These are phyloP conservation scores for Tachina fera DNA, from an alignment of 2,888 invertebrate species.

Conservation along the genomic window DNA sequence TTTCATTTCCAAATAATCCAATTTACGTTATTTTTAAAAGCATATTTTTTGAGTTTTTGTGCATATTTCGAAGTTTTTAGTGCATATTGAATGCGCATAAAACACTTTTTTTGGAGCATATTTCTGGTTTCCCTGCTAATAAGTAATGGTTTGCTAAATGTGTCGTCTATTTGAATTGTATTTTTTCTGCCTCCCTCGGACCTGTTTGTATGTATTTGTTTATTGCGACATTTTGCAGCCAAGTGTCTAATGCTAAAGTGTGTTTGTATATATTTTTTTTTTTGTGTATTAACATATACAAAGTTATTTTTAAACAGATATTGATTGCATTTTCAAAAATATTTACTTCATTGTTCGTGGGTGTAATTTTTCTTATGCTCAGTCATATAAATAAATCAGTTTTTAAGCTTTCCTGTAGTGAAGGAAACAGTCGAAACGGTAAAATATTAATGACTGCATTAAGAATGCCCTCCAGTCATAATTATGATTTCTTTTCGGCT, in stretches of 20 bases:
- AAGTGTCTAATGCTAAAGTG: constrained; percentile 10
- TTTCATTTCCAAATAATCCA: too few relatives aligned
- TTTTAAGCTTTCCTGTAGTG: constrained; percentile 12
- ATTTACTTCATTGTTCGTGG: constrained; percentile 14
- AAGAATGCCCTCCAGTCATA: constrained; percentile 10
- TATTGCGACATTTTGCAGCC: constrained; percentile 14
- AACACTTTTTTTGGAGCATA: too few relatives aligned
- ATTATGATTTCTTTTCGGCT: constrained; percentile 10
- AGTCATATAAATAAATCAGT: background rate
- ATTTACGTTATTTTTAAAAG: too few relatives aligned
- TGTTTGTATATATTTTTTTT: constrained; percentile 9
- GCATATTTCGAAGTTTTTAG: too few relatives aligned
- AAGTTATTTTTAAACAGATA: background rate
- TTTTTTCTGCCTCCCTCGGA: constrained; percentile 11
- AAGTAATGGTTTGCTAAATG: constrained; percentile 64
- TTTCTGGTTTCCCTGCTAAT: too few relatives aligned
- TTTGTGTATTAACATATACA: constrained; percentile 11
- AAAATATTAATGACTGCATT: constrained; percentile 1
- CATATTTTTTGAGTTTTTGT: too few relatives aligned
- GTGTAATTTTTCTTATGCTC: constrained; percentile 18
- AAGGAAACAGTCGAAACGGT: background rate
- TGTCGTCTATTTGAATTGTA: constrained; percentile 48
- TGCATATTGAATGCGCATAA: too few relatives aligned
- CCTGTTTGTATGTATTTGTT: background rate
- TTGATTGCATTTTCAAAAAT: background rate